These are phyloP conservation scores for Sebastes umbrosus DNA, from an alignment of 2,797 vertebrate species.

Conservation along the genomic window DNA sequence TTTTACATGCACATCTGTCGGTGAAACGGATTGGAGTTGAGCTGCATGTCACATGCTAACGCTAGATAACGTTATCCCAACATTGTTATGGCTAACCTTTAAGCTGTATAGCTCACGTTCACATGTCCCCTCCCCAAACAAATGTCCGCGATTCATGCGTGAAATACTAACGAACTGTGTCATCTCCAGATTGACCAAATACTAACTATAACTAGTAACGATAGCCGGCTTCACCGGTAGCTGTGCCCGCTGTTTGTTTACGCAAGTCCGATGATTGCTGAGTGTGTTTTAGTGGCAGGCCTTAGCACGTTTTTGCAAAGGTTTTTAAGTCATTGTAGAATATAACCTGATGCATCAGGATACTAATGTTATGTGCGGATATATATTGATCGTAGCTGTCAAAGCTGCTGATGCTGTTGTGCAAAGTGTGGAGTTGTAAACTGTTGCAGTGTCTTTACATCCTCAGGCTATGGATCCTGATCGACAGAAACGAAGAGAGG, in stretches of 20 bases:
- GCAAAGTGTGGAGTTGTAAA: not conserved
- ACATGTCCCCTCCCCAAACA: not conserved
- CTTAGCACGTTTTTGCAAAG: not conserved
- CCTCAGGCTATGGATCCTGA: conserved; percentile 86
- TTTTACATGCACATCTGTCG: not conserved
- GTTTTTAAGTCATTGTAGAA: not conserved
- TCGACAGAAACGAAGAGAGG: conserved; percentile 93
- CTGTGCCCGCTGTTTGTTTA: conserved; percentile 13
- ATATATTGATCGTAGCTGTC: not conserved
- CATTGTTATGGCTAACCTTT: not conserved
- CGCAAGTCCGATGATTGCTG: conserved; percentile 30
- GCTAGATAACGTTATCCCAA: not conserved
- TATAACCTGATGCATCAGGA: accelerated
- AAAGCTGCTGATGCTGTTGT: not conserved
- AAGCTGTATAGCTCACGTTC: not conserved
- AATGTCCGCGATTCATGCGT: not conserved
- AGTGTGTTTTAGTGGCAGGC: conserved; percentile 30
- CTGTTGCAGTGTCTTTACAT: conserved; percentile 8
- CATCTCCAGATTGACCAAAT: not conserved
- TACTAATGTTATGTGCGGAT: too few species aligned
- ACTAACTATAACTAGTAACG: not conserved
- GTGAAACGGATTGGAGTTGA: not conserved
- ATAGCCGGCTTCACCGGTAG: not conserved
- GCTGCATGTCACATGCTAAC: not conserved
- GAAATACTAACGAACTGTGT: not conserved